Percentiles rank a stretch among this genome's conserved stretches.
Conservation (phyloP, 2,113 vertebrate genomes). For the Gorsachius goisagi region DNA sequence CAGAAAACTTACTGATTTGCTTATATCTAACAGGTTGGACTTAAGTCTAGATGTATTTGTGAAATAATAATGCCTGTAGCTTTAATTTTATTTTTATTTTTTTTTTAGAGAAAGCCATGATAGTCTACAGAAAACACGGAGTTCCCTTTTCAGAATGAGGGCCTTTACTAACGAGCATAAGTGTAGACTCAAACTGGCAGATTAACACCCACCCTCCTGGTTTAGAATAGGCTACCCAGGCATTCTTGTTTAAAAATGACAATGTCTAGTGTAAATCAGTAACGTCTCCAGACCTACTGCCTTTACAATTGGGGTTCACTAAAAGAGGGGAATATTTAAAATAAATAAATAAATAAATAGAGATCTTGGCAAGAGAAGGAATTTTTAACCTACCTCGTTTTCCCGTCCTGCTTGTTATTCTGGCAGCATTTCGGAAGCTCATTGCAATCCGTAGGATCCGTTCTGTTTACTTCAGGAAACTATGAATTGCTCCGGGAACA, state of each 20-base stretch:
- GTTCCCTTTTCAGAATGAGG: not conserved
- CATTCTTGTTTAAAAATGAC: not conserved
- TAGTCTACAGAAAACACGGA: not conserved
- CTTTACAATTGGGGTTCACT: not conserved
- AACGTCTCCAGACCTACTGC: not conserved
- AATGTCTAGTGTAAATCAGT: not conserved
- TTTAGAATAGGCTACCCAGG: not conserved
- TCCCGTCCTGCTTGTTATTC: not conserved
- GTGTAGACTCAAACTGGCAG: not conserved
- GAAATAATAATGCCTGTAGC: not conserved
- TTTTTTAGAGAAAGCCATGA: not conserved
- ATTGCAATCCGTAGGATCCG: not conserved
- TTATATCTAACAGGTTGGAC: not conserved
- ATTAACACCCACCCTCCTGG: not conserved
- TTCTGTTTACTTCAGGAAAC: conserved; percentile 23
- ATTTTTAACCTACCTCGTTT: not conserved
- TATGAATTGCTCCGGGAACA: conserved; percentile 18
- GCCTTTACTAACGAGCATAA: not conserved
- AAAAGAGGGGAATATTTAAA: not conserved
- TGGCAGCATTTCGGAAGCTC: not conserved
- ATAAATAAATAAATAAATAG: not conserved
- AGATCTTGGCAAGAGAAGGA: not conserved
- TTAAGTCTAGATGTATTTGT: not conserved
- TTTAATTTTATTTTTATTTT: not conserved
- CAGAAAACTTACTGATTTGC: not conserved